Conservation (phyloP, 2,888 invertebrate genomes). For the Philopedon plagiatum region DNA sequence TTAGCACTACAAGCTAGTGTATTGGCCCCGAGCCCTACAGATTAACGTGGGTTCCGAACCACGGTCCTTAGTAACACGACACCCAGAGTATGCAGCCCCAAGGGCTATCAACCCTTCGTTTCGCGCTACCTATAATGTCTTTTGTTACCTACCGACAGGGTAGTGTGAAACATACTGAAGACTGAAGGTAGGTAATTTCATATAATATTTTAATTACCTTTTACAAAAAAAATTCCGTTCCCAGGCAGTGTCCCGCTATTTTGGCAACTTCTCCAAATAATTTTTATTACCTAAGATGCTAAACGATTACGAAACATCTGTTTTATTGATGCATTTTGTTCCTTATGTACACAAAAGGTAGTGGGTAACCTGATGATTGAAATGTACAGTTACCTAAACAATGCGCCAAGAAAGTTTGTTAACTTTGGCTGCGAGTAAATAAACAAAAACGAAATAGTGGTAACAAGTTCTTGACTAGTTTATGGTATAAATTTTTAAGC, state of each 20-base stretch:
- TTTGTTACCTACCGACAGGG: too few species aligned
- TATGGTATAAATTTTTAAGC: too few species aligned
- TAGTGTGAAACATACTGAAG: too few species aligned
- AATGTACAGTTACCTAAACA: constrained; percentile 28
- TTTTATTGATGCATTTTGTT: constrained; percentile 5
- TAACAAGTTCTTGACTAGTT: not conserved
- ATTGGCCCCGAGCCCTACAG: too few species aligned
- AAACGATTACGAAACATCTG: constrained; percentile 26
- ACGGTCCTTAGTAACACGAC: too few species aligned
- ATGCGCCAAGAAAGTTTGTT: constrained; percentile 20
- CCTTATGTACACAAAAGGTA: constrained; percentile 28
- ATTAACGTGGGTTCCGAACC: too few species aligned
- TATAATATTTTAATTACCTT: too few species aligned
- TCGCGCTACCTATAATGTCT: too few species aligned
- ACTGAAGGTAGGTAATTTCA: too few species aligned
- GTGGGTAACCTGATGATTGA: constrained; percentile 20
- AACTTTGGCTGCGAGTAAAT: constrained; percentile 11
- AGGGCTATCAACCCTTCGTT: too few species aligned
- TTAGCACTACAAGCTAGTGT: too few species aligned
- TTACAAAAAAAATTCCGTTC: not conserved
- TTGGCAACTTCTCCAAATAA: constrained; percentile 10
- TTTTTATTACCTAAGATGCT: constrained; percentile 7
- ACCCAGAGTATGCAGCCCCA: too few species aligned
- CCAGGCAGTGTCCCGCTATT: not conserved
- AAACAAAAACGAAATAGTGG: constrained; percentile 4